These are phyloP conservation scores for Spodoptera litura DNA, from an alignment of 1,140 invertebrate species.

Conservation along the genomic window DNA sequence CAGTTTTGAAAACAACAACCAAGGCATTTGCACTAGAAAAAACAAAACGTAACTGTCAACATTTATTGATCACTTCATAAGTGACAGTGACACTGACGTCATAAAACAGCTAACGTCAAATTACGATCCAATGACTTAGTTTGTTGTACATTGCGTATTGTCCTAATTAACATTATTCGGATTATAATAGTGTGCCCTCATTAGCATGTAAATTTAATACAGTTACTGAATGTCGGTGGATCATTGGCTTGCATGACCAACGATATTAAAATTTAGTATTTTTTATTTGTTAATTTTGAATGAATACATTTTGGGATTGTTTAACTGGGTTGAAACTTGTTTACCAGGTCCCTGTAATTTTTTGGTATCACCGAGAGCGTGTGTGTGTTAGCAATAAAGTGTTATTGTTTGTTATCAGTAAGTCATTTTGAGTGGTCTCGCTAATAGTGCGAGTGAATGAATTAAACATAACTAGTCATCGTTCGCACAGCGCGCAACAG, in stretches of 20 bases:
- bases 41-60: conserved; percentile 6
- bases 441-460: conserved; percentile 14
- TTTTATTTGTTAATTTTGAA: too few species aligned
- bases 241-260: conserved; percentile 4
- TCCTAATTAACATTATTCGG: background rate
- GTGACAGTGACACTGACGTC: conserved; percentile 7
- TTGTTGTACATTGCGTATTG: conserved; percentile 14
- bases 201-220: background rate
- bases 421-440: background rate
- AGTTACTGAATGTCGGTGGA: background rate
- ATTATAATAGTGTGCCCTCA: background rate
- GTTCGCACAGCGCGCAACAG: conserved; percentile 7
- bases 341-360: background rate
- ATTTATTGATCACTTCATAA: background rate
- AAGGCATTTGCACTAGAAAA: too few species aligned
- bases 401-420: background rate
- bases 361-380: background rate
- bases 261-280: background rate
- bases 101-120: background rate
- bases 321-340: background rate
- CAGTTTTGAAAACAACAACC: too few species aligned
- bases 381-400: background rate
- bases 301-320: too few species aligned
- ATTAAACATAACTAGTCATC: background rate
- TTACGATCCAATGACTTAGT: background rate